Base-by-base conservation (phyloP, 2,888 invertebrate genomes). In the Calameuta idolon region DNA sequence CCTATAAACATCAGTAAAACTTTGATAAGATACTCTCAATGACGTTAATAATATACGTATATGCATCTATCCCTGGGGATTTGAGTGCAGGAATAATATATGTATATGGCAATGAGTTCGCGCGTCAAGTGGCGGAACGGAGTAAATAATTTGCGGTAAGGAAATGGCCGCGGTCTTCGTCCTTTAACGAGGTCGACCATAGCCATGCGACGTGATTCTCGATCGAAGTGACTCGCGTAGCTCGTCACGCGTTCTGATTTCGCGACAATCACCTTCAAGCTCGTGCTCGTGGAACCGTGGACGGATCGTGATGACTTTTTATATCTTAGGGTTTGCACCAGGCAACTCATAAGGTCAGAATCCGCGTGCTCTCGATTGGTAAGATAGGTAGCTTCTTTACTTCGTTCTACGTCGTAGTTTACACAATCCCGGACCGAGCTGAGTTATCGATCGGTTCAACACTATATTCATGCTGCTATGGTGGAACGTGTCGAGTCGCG, bases 401-500 rank as follows among this genome's bases (percentile, higher is more conserved):
- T 55, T 55, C 23, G 15, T 55, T 9, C 55, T 55, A 5, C 55
- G 9, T 55, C 55, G 23, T 9, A 55, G 55, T 55, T 55, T 55
- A 23, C 55, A 55, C 55, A 55, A 55, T 55, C 55, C 55, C 55
- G 55, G 55, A 9, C 23, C 9, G 55, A 55, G 55, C 55, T 23
- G 55, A 55, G 55, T 9, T 55, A 23, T 55, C 55, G 55, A 55
- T 55, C 55, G 55, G 55, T 23, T 15, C 55, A 23, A 55, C 55
- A 23, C 55, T 55, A 23, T 55, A 55, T 55, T 55, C 55, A 23
- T 55, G 55, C 23, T 23, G 55, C 55, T 55, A 55, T 55, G 55
- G 55, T 55, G 55, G 55, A 31, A 71, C 71, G 71, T 71, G 71
- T 71, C 31, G 71, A 15, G 71, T 34, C 71, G 71, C 71, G 71